Evolutionary conservation across 2,797 vertebrate genomes (phyloP).

Genomic region (Sebastes baramenuke): DNA sequence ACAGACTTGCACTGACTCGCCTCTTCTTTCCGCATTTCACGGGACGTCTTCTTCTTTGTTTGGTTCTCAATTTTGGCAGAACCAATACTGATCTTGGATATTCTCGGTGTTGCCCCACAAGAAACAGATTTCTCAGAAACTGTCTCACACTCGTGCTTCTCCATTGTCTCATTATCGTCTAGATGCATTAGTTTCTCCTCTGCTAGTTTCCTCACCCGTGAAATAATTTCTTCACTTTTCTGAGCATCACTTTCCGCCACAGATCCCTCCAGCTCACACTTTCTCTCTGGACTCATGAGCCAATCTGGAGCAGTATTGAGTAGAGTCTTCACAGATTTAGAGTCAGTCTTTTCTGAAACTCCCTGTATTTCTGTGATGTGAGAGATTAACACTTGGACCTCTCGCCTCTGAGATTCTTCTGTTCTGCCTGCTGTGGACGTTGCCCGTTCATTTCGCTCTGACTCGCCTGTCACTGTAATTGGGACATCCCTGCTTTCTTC

Average conservation of each 20-base stretch:
- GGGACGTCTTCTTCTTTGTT: slow-evolving; percentile 63
- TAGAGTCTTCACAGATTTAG: slow-evolving; percentile 80
- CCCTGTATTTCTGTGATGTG: slow-evolving; percentile 82
- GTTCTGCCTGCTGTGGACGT: slow-evolving; percentile 68
- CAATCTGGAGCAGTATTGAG: slow-evolving; percentile 80
- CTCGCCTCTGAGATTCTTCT: slow-evolving; percentile 80
- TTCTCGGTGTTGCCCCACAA: slow-evolving; percentile 66
- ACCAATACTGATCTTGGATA: slow-evolving; percentile 79
- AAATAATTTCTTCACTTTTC: slow-evolving; percentile 78
- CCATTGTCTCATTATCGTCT: slow-evolving; percentile 72
- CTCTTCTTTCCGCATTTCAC: slow-evolving; percentile 74
- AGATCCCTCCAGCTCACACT: slow-evolving; percentile 67
- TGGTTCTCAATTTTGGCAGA: slow-evolving; percentile 76
- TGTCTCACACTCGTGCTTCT: slow-evolving; percentile 78
- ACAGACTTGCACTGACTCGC: slow-evolving; percentile 64
- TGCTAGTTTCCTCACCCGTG: slow-evolving; percentile 73
- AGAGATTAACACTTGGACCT: slow-evolving; percentile 82
- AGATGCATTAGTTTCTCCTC: slow-evolving; percentile 75
- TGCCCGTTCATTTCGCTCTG: slow-evolving; percentile 69
- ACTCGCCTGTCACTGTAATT: slow-evolving; percentile 71
- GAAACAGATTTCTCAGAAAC: slow-evolving; percentile 66
- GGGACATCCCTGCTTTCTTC: slow-evolving; percentile 61
- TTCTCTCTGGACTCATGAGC: slow-evolving; percentile 81
- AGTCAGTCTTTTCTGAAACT: slow-evolving; percentile 72
- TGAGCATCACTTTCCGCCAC: slow-evolving; percentile 68